A percentile compares a stretch with the other conserved stretches of the same genome.
Conservation (phyloP, 2,113 vertebrate genomes). For the Megaceryle maxima region DNA sequence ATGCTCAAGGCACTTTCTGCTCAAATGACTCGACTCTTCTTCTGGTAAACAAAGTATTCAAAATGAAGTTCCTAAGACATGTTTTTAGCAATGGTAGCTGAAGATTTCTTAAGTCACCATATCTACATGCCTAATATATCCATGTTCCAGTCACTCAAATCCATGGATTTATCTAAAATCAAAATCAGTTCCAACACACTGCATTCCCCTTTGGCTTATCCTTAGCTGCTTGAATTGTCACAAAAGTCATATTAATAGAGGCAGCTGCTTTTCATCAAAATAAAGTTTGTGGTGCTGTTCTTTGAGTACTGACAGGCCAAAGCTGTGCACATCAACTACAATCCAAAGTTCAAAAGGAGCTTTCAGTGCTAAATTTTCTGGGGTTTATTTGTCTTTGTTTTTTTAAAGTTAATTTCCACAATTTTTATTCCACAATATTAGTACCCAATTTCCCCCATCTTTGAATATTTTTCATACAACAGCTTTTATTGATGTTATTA, state of each 20-base stretch:
- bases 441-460: not conserved
- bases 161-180: conserved; percentile 33
- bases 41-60: conserved; percentile 19
- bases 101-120: not conserved
- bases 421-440: not conserved
- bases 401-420: not conserved
- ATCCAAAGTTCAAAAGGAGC: not conserved
- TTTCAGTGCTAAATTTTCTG: not conserved
- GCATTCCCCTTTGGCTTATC: conserved; percentile 40
- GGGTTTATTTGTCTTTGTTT: not conserved
- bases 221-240: conserved; percentile 23
- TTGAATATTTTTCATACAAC: not conserved
- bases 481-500: not conserved
- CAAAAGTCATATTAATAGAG: not conserved
- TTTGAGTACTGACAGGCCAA: not conserved
- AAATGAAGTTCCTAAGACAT: not conserved
- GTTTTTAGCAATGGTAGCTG: not conserved
- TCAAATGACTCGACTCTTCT: not conserved
- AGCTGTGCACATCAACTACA: not conserved
- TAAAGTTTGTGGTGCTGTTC: not conserved
- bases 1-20: conserved; percentile 11
- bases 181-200: conserved; percentile 33
- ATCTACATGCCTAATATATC: not conserved
- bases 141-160: not conserved
- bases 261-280: conserved; percentile 20